Evolutionary conservation across 2,888 invertebrate genomes (phyloP).

Genomic region (Sphinx pinastri): DNA sequence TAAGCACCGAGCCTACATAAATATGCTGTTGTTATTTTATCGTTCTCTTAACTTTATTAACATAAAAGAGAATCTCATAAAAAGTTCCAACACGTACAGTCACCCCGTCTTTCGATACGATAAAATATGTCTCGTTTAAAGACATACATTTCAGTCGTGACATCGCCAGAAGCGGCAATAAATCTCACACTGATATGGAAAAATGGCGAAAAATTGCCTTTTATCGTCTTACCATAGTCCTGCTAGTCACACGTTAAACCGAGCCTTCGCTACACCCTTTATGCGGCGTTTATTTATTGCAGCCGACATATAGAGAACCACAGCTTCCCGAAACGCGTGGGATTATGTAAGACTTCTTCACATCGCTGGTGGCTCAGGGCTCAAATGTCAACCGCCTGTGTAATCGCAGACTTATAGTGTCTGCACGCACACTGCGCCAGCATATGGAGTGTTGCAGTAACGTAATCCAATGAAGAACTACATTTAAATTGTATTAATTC

Average conservation of each 20-base stretch:
- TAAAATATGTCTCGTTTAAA: slow-evolving; percentile 52
- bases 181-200: slow-evolving; percentile 68
- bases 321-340: slow-evolving; percentile 71
- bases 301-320: slow-evolving; percentile 59
- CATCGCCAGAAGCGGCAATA: slow-evolving; percentile 63
- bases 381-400: slow-evolving; percentile 73
- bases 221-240: slow-evolving; percentile 57
- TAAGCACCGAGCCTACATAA: background rate
- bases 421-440: slow-evolving; percentile 44
- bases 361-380: slow-evolving; percentile 51
- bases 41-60: background rate
- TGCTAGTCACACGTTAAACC: slow-evolving; percentile 49
- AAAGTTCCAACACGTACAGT: slow-evolving; percentile 56
- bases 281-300: slow-evolving; percentile 55
- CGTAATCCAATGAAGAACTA: slow-evolving; percentile 46
- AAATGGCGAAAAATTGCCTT: slow-evolving; percentile 65
- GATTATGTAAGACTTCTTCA: slow-evolving; percentile 61
- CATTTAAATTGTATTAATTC: slow-evolving; percentile 27
- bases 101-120: slow-evolving; percentile 54
- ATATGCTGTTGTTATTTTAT: background rate
- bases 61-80: slow-evolving; percentile 3
- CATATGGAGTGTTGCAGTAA: slow-evolving; percentile 32
- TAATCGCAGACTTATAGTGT: slow-evolving; percentile 64
- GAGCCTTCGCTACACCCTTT: slow-evolving; percentile 41
- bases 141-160: slow-evolving; percentile 66